Conservation (phyloP, 2,888 invertebrate genomes). For the Epistrophe grossulariae region DNA sequence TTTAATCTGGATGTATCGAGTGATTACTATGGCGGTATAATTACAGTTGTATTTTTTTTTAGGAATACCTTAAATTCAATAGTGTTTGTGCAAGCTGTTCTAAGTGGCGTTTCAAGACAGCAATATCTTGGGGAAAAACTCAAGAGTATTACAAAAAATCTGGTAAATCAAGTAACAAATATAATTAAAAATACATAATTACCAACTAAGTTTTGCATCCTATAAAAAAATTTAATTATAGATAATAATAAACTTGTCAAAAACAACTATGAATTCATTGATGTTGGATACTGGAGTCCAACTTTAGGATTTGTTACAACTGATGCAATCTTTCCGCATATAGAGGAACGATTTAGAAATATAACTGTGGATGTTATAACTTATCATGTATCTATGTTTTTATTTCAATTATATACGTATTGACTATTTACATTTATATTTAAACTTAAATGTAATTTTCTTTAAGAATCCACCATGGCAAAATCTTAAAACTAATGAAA, state of each 20-base stretch:
- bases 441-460: conserved; percentile 6
- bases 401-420: not conserved
- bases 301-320: conserved; percentile 87
- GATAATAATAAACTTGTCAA: conserved; percentile 77
- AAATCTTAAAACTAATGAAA: conserved; percentile 86
- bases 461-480: conserved; percentile 95
- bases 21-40: too few relatives aligned
- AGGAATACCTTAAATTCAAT: conserved; percentile 80
- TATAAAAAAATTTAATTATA: conserved; percentile 15
- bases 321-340: conserved; percentile 92
- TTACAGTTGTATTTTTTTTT: not conserved
- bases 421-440: too few relatives aligned
- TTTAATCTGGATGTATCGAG: too few relatives aligned
- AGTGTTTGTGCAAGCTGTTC: conserved; percentile 86
- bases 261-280: conserved; percentile 80
- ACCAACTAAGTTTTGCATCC: too few relatives aligned
- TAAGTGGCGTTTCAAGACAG: conserved; percentile 85
- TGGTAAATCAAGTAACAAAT: not conserved
- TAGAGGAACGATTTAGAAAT: conserved; percentile 91
- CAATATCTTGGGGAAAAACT: conserved; percentile 86
- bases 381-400: conserved; percentile 87
- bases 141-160: conserved; percentile 78
- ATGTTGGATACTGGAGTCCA: conserved; percentile 91
- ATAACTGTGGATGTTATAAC: conserved; percentile 89
- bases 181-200: not conserved